phyloP scores from a whole-genome alignment of 2,797 vertebrate species.

The Siniperca scherzeri region DNA sequence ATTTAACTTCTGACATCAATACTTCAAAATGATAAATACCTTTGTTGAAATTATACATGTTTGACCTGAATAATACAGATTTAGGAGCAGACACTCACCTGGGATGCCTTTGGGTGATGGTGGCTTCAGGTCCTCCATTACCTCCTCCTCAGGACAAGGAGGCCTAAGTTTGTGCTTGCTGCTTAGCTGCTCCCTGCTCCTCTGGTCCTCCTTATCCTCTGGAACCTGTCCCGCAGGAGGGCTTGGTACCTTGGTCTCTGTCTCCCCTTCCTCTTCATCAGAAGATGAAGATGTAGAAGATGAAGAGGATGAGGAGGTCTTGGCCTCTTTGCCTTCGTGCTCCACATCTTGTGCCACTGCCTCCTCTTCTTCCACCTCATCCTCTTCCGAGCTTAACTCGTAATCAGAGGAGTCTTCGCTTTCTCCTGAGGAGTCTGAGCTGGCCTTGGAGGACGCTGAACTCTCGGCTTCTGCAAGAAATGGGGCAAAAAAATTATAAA shows the following conservation, averaged over 20 bases:
- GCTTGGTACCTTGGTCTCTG: constrained; percentile 69
- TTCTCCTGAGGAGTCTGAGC: constrained; percentile 87
- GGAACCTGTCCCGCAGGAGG: constrained; percentile 34
- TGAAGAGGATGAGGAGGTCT: constrained; percentile 74
- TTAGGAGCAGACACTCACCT: constrained; percentile 75
- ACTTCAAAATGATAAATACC: background rate
- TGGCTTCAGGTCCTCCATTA: constrained; percentile 76
- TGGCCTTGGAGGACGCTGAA: constrained; percentile 86
- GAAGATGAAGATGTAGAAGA: constrained; percentile 80
- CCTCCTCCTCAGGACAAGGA: constrained; percentile 69
- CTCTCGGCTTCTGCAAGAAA: constrained; percentile 84
- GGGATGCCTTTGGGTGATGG: constrained; percentile 80
- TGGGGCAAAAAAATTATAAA: background rate
- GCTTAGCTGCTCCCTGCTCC: constrained; percentile 64
- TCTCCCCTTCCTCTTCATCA: constrained; percentile 74
- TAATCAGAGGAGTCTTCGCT: constrained; percentile 92
- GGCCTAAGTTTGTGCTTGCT: constrained; percentile 66
- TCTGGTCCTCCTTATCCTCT: constrained; percentile 68
- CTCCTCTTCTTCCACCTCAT: constrained; percentile 86
- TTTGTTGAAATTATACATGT: background rate
- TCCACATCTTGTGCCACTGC: constrained; percentile 50
- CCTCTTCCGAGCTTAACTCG: constrained; percentile 91
- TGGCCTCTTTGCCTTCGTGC: constrained; percentile 71
- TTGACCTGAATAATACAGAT: background rate
- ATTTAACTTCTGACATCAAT: background rate